phyloP scores from a whole-genome alignment of 2,888 invertebrate genomes.

The Calliphora vomitoria region DNA sequence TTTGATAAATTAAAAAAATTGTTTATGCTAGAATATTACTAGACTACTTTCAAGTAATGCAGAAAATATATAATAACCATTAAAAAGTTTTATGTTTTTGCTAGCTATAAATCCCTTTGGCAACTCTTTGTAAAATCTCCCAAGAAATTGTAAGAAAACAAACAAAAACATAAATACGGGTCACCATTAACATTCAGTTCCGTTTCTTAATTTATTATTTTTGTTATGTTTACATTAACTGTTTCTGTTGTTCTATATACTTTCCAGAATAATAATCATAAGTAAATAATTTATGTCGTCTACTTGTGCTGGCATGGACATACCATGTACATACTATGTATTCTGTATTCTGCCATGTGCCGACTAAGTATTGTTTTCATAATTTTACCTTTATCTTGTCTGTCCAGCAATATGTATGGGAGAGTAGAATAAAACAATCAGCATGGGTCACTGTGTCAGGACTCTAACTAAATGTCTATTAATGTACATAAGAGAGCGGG shows the following conservation, averaged over 20 bases:
- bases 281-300: slow-evolving; percentile 6
- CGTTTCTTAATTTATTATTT: background rate
- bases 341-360: background rate
- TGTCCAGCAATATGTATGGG: background rate
- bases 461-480: background rate
- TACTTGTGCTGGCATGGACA: background rate
- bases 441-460: slow-evolving; percentile 18
- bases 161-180: background rate
- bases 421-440: slow-evolving; percentile 13
- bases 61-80: too few species aligned
- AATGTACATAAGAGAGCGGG: background rate
- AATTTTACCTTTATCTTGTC: background rate
- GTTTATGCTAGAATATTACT: too few species aligned
- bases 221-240: too few species aligned
- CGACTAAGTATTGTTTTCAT: background rate
- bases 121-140: background rate
- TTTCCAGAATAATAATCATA: background rate
- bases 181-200: background rate
- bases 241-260: background rate
- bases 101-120: background rate
- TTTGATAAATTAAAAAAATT: too few species aligned
- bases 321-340: background rate
- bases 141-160: background rate
- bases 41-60: too few species aligned
- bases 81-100: too few species aligned